Base-by-base conservation (phyloP, 2,113 vertebrate species). In the Falcunculus frontatus region DNA sequence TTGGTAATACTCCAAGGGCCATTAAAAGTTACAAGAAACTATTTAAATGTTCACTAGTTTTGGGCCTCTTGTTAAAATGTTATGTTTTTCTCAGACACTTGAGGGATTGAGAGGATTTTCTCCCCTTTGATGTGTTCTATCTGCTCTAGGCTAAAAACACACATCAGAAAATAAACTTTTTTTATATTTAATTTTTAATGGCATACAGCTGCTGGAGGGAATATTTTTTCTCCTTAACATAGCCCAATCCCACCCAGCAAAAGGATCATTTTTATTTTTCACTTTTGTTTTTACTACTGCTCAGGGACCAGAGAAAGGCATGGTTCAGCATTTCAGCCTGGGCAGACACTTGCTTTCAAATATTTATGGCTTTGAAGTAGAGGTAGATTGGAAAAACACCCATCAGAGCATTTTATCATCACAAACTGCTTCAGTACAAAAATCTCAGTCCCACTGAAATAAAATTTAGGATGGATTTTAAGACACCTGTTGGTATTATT, bases 151-250 rank as follows among this genome's bases (percentile, higher is more conserved):
- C 90, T 91, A 85, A 87, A 93, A 95, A 41, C 68, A 95, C 52
- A 94, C 75, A 94, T 91, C 92, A 91, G 63, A 96, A 96, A 96
- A 94, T 69, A 92, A 93, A 87, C 84, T 94, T 94, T 89, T 93
- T 89, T 94, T 49, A 32, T 88, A 73, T 92, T 96, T 92, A 95
- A 97, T 95, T 93, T 96, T 96, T 97, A 96, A 95, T 97, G 88
- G 41, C 85, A 65, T 50, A 39, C 62, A 92, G 80, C 74, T 97
- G 95, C 94, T 89, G 57, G 52, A 88, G 80, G 89, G 89, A 95
- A 9, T 62, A 47, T 78, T 77, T 93, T 84, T 89, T 67, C 76
- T 86, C 50, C 60, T 85, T 94, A 87, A 69, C 72, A 37, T 23
- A 86, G 76, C 47, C 82, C 62, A 86, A 52, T 96, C 76, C 70